These are phyloP conservation scores for Corbicula japonica DNA, from an alignment of 2,888 invertebrate genomes.

Conservation along the genomic window DNA sequence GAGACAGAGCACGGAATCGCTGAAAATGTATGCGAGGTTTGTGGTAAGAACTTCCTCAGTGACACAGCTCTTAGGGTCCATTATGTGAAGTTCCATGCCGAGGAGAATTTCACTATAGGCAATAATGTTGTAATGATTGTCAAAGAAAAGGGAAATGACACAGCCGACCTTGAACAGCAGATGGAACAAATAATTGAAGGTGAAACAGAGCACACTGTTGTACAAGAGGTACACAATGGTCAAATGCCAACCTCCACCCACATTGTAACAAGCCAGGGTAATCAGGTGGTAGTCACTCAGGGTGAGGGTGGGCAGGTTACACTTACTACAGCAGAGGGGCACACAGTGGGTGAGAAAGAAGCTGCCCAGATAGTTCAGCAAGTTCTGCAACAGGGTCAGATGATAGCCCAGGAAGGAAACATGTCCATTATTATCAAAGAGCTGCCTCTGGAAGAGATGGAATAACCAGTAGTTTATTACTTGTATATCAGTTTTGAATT, in stretches of 20 bases:
- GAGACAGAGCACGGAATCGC: constrained; percentile 57
- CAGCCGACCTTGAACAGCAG: constrained; percentile 23
- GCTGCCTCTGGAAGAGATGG: constrained; percentile 32
- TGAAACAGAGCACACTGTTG: constrained; percentile 15
- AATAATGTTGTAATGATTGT: constrained; percentile 50
- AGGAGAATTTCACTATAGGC: constrained; percentile 35
- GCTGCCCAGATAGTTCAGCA: constrained; percentile 53
- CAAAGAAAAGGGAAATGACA: constrained; percentile 30
- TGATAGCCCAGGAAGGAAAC: constrained; percentile 47
- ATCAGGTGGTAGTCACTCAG: constrained; percentile 40
- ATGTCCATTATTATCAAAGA: constrained; percentile 65
- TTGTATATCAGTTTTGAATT: not conserved
- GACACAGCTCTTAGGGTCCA: constrained; percentile 57
- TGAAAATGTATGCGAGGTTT: constrained; percentile 52
- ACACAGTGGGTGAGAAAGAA: constrained; percentile 25
- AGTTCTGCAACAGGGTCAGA: constrained; percentile 53
- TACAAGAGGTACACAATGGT: constrained; percentile 13
- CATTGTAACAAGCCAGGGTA: constrained; percentile 22
- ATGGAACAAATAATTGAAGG: constrained; percentile 40
- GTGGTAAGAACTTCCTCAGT: constrained; percentile 58
- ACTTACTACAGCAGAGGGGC: constrained; percentile 25
- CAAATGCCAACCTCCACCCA: constrained; percentile 13
- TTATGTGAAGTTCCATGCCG: constrained; percentile 53
- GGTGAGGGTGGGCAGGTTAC: constrained; percentile 44
- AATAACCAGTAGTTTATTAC: constrained; percentile 11